Evolutionary conservation across 2,888 invertebrate species (phyloP).

Genomic region (Nipponacmea schrenckii): DNA sequence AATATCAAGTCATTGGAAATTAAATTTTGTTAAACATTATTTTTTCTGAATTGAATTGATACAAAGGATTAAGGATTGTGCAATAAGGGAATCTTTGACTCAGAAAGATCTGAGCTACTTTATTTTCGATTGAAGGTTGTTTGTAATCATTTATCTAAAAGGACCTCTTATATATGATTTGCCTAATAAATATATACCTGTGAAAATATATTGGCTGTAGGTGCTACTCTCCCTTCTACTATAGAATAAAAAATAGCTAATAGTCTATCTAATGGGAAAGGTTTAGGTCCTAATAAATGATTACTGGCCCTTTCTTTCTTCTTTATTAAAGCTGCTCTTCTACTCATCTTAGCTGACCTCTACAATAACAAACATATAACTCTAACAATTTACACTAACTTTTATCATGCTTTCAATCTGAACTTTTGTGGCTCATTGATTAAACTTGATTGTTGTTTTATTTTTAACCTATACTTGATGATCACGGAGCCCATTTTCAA

Average conservation of each 20-base stretch:
- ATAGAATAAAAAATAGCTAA: slow-evolving; percentile 91
- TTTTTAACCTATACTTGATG: too few relatives aligned
- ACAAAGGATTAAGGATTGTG: too few relatives aligned
- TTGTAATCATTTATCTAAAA: too few relatives aligned
- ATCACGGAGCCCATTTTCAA: too few relatives aligned
- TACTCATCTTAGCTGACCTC: slow-evolving; percentile 48
- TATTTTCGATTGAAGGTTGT: too few relatives aligned
- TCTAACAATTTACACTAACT: neutral
- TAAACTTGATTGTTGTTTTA: too few relatives aligned
- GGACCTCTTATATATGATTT: too few relatives aligned
- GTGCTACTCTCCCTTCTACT: slow-evolving; percentile 83
- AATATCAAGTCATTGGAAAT: too few relatives aligned
- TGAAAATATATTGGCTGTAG: slow-evolving; percentile 86
- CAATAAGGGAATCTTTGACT: too few relatives aligned
- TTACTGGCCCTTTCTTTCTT: slow-evolving; percentile 61
- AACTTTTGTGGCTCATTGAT: neutral
- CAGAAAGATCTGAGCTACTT: too few relatives aligned
- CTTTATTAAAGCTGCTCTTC: slow-evolving; percentile 40
- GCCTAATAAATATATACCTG: slow-evolving; percentile 74
- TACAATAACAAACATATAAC: slow-evolving; percentile 30
- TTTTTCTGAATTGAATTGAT: too few relatives aligned
- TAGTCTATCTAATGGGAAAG: slow-evolving; percentile 83
- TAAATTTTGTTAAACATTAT: too few relatives aligned
- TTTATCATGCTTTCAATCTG: neutral
- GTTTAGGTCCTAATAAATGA: slow-evolving; percentile 79